These are phyloP conservation scores for Oophaga sylvatica DNA, from an alignment of 2,797 vertebrate genomes.

Conservation along the genomic window DNA sequence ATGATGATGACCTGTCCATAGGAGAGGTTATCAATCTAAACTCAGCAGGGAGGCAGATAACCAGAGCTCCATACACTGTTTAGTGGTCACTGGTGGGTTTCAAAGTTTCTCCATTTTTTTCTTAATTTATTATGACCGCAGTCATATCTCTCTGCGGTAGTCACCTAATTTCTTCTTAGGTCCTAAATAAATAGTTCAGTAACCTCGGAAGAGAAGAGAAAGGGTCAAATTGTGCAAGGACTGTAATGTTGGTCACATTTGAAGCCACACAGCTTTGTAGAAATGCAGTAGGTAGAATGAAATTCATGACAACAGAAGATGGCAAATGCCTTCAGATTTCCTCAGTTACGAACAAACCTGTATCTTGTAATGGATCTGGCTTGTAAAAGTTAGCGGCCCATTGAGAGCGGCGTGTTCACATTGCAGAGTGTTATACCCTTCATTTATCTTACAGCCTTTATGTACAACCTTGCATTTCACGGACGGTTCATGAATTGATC, in stretches of 20 bases:
- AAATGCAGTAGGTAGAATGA: background rate
- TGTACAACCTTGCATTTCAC: background rate
- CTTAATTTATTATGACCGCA: too few relatives aligned
- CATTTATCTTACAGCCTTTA: slow-evolving; percentile 23
- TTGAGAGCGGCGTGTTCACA: slow-evolving; percentile 22
- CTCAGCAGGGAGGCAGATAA: too few relatives aligned
- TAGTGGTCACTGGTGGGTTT: too few relatives aligned
- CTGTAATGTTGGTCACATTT: background rate
- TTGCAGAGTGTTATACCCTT: background rate
- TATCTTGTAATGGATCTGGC: slow-evolving; percentile 20
- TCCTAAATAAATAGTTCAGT: too few relatives aligned
- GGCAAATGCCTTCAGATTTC: background rate
- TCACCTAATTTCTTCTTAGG: too few relatives aligned
- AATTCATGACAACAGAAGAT: background rate
- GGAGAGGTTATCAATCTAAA: too few relatives aligned
- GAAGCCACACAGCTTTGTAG: background rate
- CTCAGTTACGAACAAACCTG: background rate
- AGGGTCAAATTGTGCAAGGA: too few relatives aligned
- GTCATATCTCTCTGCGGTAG: too few relatives aligned
- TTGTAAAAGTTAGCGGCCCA: slow-evolving; percentile 33
- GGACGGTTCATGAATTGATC: slow-evolving; percentile 16
- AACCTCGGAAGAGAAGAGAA: too few relatives aligned
- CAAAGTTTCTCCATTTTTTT: too few relatives aligned
- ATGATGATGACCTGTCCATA: too few relatives aligned
- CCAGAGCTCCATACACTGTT: too few relatives aligned